Percentiles rank a stretch among this genome's conserved stretches.
Evolutionary conservation across 2,113 vertebrate species (phyloP).

Genomic region (Phylloscopus trochilus): DNA sequence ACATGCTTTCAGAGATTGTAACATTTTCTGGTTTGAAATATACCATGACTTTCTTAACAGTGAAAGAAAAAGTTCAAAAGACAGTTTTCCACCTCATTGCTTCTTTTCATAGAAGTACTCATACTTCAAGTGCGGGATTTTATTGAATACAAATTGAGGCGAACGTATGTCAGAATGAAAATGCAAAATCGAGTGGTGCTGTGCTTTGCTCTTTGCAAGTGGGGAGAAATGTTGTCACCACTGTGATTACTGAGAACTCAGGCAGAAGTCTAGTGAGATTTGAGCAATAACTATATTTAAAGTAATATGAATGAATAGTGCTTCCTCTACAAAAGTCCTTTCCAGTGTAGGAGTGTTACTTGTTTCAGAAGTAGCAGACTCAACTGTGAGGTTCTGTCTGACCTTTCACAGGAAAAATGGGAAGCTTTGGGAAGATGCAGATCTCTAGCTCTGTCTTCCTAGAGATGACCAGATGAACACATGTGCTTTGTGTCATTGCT

Average conservation of each 20-base stretch:
- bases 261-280: neutral
- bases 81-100: conserved; percentile 68
- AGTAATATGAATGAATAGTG: neutral
- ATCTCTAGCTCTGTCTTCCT: neutral
- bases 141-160: conserved; percentile 61
- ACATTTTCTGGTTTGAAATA: conserved; percentile 60
- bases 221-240: neutral
- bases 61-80: conserved; percentile 64
- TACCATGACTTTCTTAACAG: conserved; percentile 7
- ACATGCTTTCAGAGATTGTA: conserved; percentile 44
- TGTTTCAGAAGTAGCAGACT: neutral
- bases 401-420: neutral
- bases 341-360: neutral
- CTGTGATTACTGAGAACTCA: neutral
- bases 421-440: neutral
- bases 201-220: conserved; percentile 15
- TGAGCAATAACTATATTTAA: conserved; percentile 19
- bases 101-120: conserved; percentile 62
- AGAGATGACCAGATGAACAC: neutral
- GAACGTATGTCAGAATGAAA: conserved; percentile 56
- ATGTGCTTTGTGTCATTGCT: neutral
- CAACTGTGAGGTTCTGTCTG: neutral
- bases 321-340: neutral
- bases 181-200: conserved; percentile 29
- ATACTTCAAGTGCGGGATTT: conserved; percentile 26